Percentiles rank a stretch among this genome's conserved stretches.
Conservation (phyloP, 2,888 invertebrate genomes). For the Boloria euphrosyne region DNA sequence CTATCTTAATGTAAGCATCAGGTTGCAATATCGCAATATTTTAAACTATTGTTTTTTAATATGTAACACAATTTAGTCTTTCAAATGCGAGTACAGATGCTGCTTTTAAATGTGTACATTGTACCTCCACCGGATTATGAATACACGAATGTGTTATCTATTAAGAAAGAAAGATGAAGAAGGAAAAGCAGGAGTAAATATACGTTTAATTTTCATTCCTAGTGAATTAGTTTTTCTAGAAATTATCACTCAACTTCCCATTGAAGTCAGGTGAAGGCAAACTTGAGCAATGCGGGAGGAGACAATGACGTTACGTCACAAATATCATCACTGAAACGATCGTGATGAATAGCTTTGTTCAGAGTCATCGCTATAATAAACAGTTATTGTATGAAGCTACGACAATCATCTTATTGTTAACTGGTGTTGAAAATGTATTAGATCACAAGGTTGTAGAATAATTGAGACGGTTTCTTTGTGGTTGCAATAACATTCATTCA, state of each 20-base stretch:
- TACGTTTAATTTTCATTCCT: too few relatives aligned
- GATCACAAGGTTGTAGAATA: neutral
- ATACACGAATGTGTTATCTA: too few relatives aligned
- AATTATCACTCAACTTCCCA: slow-evolving; percentile 11
- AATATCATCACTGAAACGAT: slow-evolving; percentile 28
- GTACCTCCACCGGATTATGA: too few relatives aligned
- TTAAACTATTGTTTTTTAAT: too few relatives aligned
- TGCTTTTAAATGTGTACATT: too few relatives aligned
- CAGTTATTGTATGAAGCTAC: slow-evolving; percentile 22
- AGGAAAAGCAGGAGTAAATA: too few relatives aligned
- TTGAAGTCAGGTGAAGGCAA: neutral
- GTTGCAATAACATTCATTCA: neutral
- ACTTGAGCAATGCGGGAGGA: slow-evolving; percentile 20
- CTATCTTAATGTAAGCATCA: too few relatives aligned
- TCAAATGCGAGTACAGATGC: too few relatives aligned
- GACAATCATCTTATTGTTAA: slow-evolving; percentile 9
- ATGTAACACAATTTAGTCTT: too few relatives aligned
- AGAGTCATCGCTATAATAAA: slow-evolving; percentile 24
- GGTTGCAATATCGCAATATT: too few relatives aligned
- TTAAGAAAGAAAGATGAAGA: too few relatives aligned
- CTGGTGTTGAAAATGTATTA: slow-evolving; percentile 6
- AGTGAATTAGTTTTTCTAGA: slow-evolving; percentile 6
- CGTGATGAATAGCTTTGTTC: slow-evolving; percentile 27
- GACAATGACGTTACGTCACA: slow-evolving; percentile 33
- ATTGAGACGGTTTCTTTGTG: too few relatives aligned